Base-by-base conservation (phyloP, 2,797 vertebrate species). In the Triplophysa bombifrons region DNA sequence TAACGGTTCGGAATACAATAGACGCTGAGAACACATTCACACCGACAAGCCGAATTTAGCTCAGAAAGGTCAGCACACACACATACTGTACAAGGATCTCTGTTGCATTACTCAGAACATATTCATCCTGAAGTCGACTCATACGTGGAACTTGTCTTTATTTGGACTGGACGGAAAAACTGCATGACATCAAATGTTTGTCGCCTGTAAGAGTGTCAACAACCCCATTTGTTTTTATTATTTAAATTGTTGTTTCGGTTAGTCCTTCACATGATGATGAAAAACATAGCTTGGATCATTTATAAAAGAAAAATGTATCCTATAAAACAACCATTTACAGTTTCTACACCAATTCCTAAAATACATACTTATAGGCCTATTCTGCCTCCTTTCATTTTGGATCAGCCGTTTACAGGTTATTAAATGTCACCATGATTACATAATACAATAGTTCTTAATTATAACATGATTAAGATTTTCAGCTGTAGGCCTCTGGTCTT, bases 1-100 rank as follows among this genome's bases (percentile, higher is more conserved):
- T 94, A 94, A 94, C 91, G 85, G 88, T 84, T 89, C 88, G 80
- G 89, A 94, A 92, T 89, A 94, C 93, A 94, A 94, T 94, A 90
- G 92, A 85, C 84, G 84, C 48, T 87, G 86, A 87, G 88, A 82
- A 88, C 87, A 88, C 87, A 90, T 91, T 92, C 90, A 92, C 91
- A 91, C 87, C 91, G 88, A 89, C 90, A 91, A 89, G 90, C 91
- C 91, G 88, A 93, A 91, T 93, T 94, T 93, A 93, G 93, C 90
- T 90, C 87, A 1, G 82, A 92, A 92, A 94, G 92, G 92, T 93
- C 92, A 93, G 91, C 91, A 91, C 73, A 78, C 65, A 51, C 72
- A 69, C 44, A 73, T 46, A 16, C 44, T 46, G 10, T 51, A 64
- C 75, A 74, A 46, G 55, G 51, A 76, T 76, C 72, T 82, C 74